Percentiles rank a stretch among this genome's conserved stretches.
These are phyloP conservation scores for Petroica traversi DNA, from an alignment of 2,113 vertebrate genomes.

Conservation along the genomic window DNA sequence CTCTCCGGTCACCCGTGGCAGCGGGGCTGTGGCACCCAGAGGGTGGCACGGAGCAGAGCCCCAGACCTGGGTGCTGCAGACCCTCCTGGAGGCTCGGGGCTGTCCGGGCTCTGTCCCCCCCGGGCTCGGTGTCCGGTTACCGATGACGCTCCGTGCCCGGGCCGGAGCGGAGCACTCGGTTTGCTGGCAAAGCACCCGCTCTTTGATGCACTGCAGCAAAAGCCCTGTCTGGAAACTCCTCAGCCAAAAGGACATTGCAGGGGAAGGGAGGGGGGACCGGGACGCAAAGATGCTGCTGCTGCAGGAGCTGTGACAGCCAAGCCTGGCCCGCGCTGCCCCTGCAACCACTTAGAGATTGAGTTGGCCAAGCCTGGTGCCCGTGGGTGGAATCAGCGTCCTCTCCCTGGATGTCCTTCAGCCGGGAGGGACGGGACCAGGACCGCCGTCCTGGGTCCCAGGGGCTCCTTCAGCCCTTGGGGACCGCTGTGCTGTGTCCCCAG, in stretches of 20 bases:
- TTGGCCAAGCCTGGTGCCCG: neutral
- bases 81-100: neutral
- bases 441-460: no score
- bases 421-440: neutral
- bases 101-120: no score
- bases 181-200: slow-evolving; percentile 32
- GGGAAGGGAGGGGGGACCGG: neutral
- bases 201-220: slow-evolving; percentile 65
- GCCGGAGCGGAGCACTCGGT: neutral
- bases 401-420: neutral
- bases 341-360: neutral
- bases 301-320: slow-evolving; percentile 41
- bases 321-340: neutral
- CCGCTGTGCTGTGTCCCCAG: no score
- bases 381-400: neutral
- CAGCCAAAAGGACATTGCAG: slow-evolving; percentile 51
- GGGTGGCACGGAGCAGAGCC: neutral
- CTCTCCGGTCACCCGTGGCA: no score
- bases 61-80: neutral
- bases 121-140: neutral
- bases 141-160: rapidly evolving
- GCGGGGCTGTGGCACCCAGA: neutral
- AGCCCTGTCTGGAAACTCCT: neutral
- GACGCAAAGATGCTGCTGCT: slow-evolving; percentile 49
- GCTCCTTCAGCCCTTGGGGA: no score